These are phyloP conservation scores for Rhynchophorus ferrugineus DNA, from an alignment of 1,140 invertebrate genomes.

Conservation along the genomic window DNA sequence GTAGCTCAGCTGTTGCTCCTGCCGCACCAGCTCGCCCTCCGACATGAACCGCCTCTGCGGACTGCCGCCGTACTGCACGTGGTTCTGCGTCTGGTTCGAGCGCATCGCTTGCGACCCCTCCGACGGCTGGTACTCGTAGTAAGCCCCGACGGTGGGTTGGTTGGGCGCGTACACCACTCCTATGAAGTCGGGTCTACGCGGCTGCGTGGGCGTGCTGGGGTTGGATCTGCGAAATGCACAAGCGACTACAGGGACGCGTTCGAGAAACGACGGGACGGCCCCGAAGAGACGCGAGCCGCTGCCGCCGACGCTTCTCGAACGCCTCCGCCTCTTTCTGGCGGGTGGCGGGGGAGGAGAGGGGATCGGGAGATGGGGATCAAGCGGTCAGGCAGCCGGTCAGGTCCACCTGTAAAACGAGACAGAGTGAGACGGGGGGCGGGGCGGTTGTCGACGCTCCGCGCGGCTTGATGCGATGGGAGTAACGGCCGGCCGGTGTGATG, in stretches of 20 bases:
- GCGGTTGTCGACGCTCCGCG: neutral
- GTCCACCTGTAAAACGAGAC: conserved; percentile 24
- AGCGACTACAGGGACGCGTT: conserved; percentile 32
- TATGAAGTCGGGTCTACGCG: conserved; percentile 76
- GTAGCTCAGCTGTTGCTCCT: conserved; percentile 49
- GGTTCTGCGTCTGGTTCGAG: conserved; percentile 33
- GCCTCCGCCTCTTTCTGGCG: conserved; percentile 16
- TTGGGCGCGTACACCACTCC: conserved; percentile 50
- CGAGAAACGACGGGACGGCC: conserved; percentile 12
- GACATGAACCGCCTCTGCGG: conserved; percentile 78
- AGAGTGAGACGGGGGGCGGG: conserved; percentile 5
- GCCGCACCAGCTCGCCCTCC: conserved; percentile 75
- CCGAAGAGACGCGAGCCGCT: neutral
- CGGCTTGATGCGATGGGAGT: neutral
- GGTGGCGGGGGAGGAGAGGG: conserved; percentile 12
- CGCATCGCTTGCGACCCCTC: conserved; percentile 35
- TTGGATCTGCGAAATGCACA: conserved; percentile 62
- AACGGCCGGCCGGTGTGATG: neutral
- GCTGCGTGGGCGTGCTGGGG: conserved; percentile 80
- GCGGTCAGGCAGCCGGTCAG: conserved; percentile 21
- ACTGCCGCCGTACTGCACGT: conserved; percentile 46
- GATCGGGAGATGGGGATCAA: conserved; percentile 8
- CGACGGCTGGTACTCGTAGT: conserved; percentile 39
- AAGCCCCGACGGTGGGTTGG: conserved; percentile 34
- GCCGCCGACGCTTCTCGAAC: conserved; percentile 11